Base-by-base conservation (phyloP, 2,113 vertebrate species). In the Crotophaga sulcirostris region DNA sequence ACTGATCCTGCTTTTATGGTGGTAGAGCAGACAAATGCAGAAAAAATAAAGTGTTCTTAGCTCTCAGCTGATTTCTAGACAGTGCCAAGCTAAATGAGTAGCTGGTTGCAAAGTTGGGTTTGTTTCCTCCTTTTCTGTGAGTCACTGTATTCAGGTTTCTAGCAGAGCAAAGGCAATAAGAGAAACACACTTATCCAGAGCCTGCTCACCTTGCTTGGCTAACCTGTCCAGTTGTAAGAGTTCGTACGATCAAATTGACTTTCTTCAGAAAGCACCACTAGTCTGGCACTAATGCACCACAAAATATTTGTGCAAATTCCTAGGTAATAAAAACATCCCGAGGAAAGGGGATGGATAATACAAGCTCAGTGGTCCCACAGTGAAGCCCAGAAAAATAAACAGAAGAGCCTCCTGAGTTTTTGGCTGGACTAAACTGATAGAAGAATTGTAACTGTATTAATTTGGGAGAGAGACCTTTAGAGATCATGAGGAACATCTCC, bases 161-260 rank as follows among this genome's bases (percentile, higher is more conserved):
- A 69, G n/a, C 21, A n/a, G 33, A 95, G 45, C 58, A 73, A 89
- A 72, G 75, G 85, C 67, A 69, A 28, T 59, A 51, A 26, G 56
- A 89, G 44, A 87, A 95, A 91, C 21, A 58, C 0, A 0, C 38
- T 90, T 45, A 82, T 28, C 38, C 47, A 64, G 49, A 84, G 52
- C 84, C 89, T 91, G 94, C 66, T 95, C 90, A 93, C 90, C 80
- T 94, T 90, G 80, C 60, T 95, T 82, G 83, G 76, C 76, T 86
- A 83, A 95, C 88, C 79, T 33, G 51, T 88, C 76, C 72, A 40
- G 68, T 67, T 90, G 54, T 85, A 87, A 82, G 81, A 73, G 70
- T 73, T 82, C 42, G 28, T 72, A 58, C 1, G 8, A 90, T 84
- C 87, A 76, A 85, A 36, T 1, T 58, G 33, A 51, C 78, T 93